Evolutionary conservation across 1,140 invertebrate species (phyloP), one percentile per base, ranked within the genome.

Genomic region (Elymnias hypermnestra): DNA sequence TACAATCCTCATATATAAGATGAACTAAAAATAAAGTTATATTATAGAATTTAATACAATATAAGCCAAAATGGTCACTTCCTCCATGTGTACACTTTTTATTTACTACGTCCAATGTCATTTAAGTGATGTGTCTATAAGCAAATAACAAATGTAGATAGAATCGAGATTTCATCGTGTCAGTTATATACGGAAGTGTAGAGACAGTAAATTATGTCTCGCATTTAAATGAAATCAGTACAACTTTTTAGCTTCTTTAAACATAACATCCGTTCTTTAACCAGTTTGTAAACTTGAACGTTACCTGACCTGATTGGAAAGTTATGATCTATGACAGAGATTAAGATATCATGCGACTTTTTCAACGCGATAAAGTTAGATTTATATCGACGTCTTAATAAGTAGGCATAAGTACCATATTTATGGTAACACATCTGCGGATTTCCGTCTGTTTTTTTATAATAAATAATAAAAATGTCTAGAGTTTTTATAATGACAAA

Each of bases 271-370:
- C 68, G 75, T 63, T 60, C 55, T 57, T 63, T 60, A 68, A 72
- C 69, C 59, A 67, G 69, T 70, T 77, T 63, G 63, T 50, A 65
- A 65, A 64, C 53, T 45, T 53, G 47, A 72, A 73, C 72, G 67
- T 72, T 73, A 70, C 33, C 60, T 56, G 70, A 70, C 72, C 72
- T 57, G 69, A 79, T 79, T 79, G 65, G 67, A 73, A 69, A 69
- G 69, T 63, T 49, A 64, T 63, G 74, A 73, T 72, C 67, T 59
- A 38, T 44, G 63, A 74, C 74, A 41, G 54, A 74, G 64, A 76
- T 76, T 59, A 61, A 65, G 69, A 68, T 69, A 72, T 54, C 42
- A 43, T 40, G 25, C 36, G 47, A 43, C 37, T 54, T 61, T 61
- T 61, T 61, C 43, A 44, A 50, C 39, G 37, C 39, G 31, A 19